Evolutionary conservation across 2,797 vertebrate genomes (phyloP).

Genomic region (Myotis findleyi): DNA sequence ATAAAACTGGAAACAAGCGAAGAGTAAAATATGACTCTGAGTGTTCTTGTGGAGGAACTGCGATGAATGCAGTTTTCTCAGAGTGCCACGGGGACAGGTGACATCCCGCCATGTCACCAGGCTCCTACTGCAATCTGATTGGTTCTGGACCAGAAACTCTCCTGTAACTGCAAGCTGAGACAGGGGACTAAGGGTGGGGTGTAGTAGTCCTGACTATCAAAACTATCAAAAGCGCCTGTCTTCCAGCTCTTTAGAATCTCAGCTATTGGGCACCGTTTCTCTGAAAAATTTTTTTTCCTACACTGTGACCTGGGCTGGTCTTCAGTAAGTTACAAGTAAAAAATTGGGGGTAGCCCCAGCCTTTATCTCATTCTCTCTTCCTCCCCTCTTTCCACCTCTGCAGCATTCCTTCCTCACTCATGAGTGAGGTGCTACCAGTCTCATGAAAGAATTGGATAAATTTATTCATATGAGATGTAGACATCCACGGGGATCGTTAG

Average conservation of each 20-base stretch:
- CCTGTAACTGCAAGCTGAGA: not conserved
- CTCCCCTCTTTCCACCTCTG: not conserved
- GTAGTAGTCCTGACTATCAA: slow-evolving; percentile 11
- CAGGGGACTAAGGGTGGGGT: not conserved
- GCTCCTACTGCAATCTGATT: not conserved
- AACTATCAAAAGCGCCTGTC: not conserved
- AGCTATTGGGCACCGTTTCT: not conserved
- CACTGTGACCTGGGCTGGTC: not conserved
- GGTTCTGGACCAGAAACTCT: not conserved
- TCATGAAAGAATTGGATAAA: not conserved
- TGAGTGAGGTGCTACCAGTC: not conserved
- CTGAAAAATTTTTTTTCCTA: not conserved
- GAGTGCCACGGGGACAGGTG: not conserved
- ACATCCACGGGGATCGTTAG: not conserved
- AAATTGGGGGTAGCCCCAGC: not conserved
- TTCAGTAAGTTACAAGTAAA: not conserved
- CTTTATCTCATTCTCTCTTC: not conserved
- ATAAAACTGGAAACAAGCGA: not conserved
- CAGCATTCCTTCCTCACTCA: not conserved
- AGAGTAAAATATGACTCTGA: not conserved
- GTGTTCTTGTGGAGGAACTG: not conserved
- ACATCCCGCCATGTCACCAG: not conserved
- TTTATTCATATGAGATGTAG: not conserved
- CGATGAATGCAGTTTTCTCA: not conserved
- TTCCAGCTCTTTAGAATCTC: not conserved